These are phyloP conservation scores for Drosophila ogumai DNA, from an alignment of 1,140 invertebrate genomes.

Conservation along the genomic window DNA sequence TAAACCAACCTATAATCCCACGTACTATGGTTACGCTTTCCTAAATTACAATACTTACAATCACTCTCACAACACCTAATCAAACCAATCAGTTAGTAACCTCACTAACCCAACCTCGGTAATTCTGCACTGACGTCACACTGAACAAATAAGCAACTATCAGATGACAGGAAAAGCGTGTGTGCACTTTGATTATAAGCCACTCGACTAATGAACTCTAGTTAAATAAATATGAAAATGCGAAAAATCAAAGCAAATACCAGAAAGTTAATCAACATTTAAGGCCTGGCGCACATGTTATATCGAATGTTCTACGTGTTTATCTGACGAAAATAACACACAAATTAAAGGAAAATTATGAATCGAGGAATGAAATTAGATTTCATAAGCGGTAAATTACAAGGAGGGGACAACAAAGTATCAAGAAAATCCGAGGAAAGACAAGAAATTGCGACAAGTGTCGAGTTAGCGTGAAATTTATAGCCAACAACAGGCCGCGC, in stretches of 20 bases:
- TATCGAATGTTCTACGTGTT: slow-evolving; percentile 5
- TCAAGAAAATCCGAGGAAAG: slow-evolving; percentile 16
- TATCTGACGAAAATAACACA: not conserved
- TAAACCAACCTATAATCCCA: not conserved
- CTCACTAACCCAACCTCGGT: not conserved
- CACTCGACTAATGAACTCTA: slow-evolving; percentile 30
- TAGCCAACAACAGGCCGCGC: slow-evolving; percentile 31
- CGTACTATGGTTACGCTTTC: no score
- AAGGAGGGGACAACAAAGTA: not conserved
- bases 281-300: not conserved
- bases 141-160: slow-evolving; percentile 19
- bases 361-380: slow-evolving; percentile 19
- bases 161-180: slow-evolving; percentile 48
- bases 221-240: slow-evolving; percentile 32
- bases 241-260: slow-evolving; percentile 25
- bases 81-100: not conserved
- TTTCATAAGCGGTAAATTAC: slow-evolving; percentile 22
- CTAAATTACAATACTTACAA: not conserved
- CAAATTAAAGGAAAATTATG: slow-evolving; percentile 17
- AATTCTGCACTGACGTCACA: slow-evolving; percentile 22
- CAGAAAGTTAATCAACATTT: slow-evolving; percentile 2
- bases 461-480: slow-evolving; percentile 79
- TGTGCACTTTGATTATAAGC: slow-evolving; percentile 55
- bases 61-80: not conserved
- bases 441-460: slow-evolving; percentile 54